These are phyloP conservation scores for Protonibea diacanthus DNA, from an alignment of 2,797 vertebrate species.

Conservation along the genomic window DNA sequence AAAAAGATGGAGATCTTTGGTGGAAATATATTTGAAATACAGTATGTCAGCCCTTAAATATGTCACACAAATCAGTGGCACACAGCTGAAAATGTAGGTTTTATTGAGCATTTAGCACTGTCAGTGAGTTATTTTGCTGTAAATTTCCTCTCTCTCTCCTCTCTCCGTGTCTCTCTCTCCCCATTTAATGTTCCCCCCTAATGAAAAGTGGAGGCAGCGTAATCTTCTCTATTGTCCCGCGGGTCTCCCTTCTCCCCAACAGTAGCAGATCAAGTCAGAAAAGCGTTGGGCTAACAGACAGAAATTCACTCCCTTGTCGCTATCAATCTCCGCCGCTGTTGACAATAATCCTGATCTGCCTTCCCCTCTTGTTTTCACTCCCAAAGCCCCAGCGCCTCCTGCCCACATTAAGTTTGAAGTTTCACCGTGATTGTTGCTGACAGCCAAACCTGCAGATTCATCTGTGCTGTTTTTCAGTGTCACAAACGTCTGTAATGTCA, in stretches of 20 bases:
- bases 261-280: conserved; percentile 78
- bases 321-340: conserved; percentile 79
- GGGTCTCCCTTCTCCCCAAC: conserved; percentile 62
- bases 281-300: conserved; percentile 75
- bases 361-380: conserved; percentile 74
- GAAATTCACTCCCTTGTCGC: conserved; percentile 81
- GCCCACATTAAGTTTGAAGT: conserved; percentile 59
- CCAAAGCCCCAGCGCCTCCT: conserved; percentile 64
- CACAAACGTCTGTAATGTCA: conserved; percentile 34
- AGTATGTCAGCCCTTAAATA: conserved; percentile 43
- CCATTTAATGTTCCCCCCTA: conserved; percentile 70
- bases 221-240: conserved; percentile 73
- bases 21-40: conserved; percentile 43
- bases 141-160: conserved; percentile 17
- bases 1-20: not conserved
- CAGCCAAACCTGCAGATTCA: conserved; percentile 65
- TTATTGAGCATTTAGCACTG: conserved; percentile 46
- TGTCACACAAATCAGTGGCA: conserved; percentile 53
- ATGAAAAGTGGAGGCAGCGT: conserved; percentile 79
- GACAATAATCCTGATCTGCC: conserved; percentile 84
- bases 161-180: conserved; percentile 13
- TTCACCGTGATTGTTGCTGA: conserved; percentile 75
- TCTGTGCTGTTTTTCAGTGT: conserved; percentile 44
- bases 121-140: conserved; percentile 50
- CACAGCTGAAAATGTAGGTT: conserved; percentile 45